Conservation (phyloP, 2,888 invertebrate species). For the Drosophila demipolita region DNA sequence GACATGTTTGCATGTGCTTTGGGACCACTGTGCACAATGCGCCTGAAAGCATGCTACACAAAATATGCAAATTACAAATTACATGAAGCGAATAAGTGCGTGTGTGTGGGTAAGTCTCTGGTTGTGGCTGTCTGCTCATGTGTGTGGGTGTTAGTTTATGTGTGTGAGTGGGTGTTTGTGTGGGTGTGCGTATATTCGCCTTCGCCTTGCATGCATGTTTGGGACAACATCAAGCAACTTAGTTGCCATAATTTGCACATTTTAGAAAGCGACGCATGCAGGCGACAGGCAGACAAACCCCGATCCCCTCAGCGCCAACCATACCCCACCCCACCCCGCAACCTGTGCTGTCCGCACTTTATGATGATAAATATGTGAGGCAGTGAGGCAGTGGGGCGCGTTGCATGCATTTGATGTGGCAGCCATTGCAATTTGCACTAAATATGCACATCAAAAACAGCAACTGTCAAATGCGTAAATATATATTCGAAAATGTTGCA, state of each 20-base stretch:
- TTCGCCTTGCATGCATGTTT: slow-evolving; percentile 53
- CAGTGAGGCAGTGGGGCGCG: slow-evolving; percentile 28
- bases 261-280: slow-evolving; percentile 60
- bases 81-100: neutral
- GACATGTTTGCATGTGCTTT: slow-evolving; percentile 12
- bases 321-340: neutral
- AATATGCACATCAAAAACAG: slow-evolving; percentile 40
- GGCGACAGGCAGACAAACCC: slow-evolving; percentile 56
- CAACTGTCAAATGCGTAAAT: slow-evolving; percentile 56
- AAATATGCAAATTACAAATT: slow-evolving; percentile 66
- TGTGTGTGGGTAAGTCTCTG: neutral
- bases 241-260: slow-evolving; percentile 79
- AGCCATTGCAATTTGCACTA: slow-evolving; percentile 61
- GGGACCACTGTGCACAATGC: slow-evolving; percentile 68
- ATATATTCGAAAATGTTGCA: slow-evolving; percentile 36
- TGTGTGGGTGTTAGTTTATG: slow-evolving; percentile 5
- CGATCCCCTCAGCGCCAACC: neutral
- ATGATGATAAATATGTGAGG: slow-evolving; percentile 44
- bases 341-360: slow-evolving; percentile 13
- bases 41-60: slow-evolving; percentile 66
- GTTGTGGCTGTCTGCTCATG: slow-evolving; percentile 5
- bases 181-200: slow-evolving; percentile 1
- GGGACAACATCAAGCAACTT: slow-evolving; percentile 69
- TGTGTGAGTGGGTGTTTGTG: slow-evolving; percentile 8
- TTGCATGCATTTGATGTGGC: slow-evolving; percentile 67